Conservation (phyloP, 2,888 invertebrate genomes). For the Drosophila melanosoma region DNA sequence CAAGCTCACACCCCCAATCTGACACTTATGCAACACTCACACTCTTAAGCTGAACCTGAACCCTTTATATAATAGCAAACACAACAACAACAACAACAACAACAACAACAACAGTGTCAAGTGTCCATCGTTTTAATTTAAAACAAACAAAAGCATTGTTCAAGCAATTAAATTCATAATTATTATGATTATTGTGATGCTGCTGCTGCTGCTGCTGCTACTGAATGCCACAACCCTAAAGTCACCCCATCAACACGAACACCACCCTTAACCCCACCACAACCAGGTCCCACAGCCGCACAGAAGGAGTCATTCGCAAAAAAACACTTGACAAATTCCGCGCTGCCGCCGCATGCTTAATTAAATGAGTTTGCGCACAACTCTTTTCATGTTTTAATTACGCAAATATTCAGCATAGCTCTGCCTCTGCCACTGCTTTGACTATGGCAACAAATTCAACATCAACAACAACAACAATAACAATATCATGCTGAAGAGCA, state of each 20-base stretch:
- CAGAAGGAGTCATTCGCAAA: constrained; percentile 24
- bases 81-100: constrained; percentile 22
- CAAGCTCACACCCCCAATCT: neutral
- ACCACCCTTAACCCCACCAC: constrained; percentile 8
- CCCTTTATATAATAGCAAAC: constrained; percentile 1
- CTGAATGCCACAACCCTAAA: constrained; percentile 23
- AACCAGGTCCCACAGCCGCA: neutral
- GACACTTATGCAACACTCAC: neutral
- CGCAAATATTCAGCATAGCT: constrained; percentile 76
- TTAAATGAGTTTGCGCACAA: constrained; percentile 76
- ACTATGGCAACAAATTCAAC: constrained; percentile 18
- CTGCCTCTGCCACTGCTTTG: constrained; percentile 49
- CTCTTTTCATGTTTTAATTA: constrained; percentile 82
- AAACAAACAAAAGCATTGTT: constrained; percentile 69
- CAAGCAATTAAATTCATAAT: constrained; percentile 67
- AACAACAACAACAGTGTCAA: constrained; percentile 45
- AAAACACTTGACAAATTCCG: constrained; percentile 75
- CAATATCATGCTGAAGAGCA: constrained; percentile 25
- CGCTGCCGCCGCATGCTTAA: constrained; percentile 71
- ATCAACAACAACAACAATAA: constrained; percentile 16
- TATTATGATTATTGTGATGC: constrained; percentile 58
- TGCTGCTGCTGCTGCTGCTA: constrained; percentile 2
- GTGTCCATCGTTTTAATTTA: constrained; percentile 67
- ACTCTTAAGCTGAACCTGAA: constrained; percentile 3
- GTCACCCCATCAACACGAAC: constrained; percentile 2